Percentiles rank a stretch among this genome's conserved stretches.
Evolutionary conservation across 2,797 vertebrate genomes (phyloP).

Genomic region (Onychomys leucogaster): DNA sequence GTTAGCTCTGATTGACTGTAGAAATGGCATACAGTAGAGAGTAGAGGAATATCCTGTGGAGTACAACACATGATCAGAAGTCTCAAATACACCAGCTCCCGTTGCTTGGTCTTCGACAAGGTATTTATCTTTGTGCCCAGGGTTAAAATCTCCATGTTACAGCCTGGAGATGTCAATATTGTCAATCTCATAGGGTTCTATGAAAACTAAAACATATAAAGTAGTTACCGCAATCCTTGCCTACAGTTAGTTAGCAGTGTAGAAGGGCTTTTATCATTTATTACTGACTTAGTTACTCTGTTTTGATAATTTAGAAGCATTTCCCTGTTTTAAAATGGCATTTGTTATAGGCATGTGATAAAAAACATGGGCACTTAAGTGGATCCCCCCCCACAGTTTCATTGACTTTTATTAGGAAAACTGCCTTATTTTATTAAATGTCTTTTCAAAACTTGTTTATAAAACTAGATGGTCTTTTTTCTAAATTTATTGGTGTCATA

Average conservation of each 20-base stretch:
- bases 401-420: slow-evolving; percentile 54
- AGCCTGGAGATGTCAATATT: neutral
- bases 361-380: neutral
- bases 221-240: neutral
- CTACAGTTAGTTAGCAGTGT: neutral
- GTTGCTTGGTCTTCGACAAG: neutral
- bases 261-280: slow-evolving; percentile 6
- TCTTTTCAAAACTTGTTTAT: slow-evolving; percentile 4
- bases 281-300: slow-evolving; percentile 8
- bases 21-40: neutral
- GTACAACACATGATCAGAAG: neutral
- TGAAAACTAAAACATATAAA: neutral
- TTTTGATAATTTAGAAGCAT: slow-evolving; percentile 4
- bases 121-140: neutral
- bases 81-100: neutral
- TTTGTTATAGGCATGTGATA: neutral
- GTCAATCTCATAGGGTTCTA: neutral
- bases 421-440: slow-evolving; percentile 7
- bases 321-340: slow-evolving; percentile 9
- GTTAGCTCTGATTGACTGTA: neutral
- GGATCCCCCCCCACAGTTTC: neutral
- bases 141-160: neutral
- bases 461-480: neutral
- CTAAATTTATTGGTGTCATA: slow-evolving; percentile 37
- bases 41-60: neutral